Evolutionary conservation across 2,888 invertebrate genomes (phyloP), one percentile per base, ranked within the genome.

Genomic region (Byasa hedistus): DNA sequence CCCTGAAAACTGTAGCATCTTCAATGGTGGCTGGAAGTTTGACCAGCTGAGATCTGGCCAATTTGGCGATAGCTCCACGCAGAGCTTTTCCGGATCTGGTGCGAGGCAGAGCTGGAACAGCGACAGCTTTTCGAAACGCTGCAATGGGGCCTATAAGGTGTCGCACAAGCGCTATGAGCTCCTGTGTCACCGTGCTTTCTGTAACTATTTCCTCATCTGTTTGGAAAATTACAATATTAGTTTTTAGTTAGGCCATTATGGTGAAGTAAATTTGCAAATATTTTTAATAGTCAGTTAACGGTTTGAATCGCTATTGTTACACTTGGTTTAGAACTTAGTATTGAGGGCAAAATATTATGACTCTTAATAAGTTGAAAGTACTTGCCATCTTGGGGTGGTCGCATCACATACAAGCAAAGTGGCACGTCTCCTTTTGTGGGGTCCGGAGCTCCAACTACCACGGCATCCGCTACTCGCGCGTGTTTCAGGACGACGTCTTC

Each of bases 401-500:
- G 94, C 80, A 95, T 94, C 2, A 98, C 96, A 78, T 96, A 98
- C 0, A 98, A 89, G 71, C 98, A 98, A 2, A 98, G 86, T 0
- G 98, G 98, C 22, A 98, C 94, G 81, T 98, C 96, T 22, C 98
- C 98, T 80, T 98, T 98, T 0, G 97, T 96, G 0, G 93, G 83
- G 79, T 98, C 98, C 0, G 97, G 97, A 0, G 98, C 96, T 0
- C 98, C 98, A 17, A 98, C 94, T 0, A 98, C 98, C 0, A 97
- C 96, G 0, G 96, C 96, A 78, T 98, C 98, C 0, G 94, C 95
- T 0, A 98, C 93, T 71, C 96, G 95, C 0, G 95, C 95, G 89
- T 98, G 97, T n/a, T 96, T 93, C 55, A 98, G 84, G 17, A 98
- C 95, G 0, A 98, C 97, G 83, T 98, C 98, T 83, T 98, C 98